Percentiles rank a stretch among this genome's conserved stretches.
Evolutionary conservation across 2,888 invertebrate species (phyloP).

Genomic region (Xestia xanthographa): DNA sequence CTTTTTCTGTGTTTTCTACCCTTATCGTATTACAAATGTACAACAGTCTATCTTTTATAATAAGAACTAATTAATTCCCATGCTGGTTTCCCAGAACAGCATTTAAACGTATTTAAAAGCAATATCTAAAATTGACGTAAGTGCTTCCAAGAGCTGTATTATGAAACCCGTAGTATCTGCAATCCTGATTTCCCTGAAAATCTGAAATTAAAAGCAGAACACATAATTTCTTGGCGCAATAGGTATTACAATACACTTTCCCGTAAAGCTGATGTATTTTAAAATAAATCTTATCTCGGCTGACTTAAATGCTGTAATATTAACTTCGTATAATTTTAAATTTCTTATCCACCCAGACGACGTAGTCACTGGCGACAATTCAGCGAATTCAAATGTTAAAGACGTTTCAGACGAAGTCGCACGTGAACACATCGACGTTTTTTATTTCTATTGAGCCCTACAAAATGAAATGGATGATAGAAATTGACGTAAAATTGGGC

Average conservation of each 20-base stretch:
- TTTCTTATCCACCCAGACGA: slow-evolving; percentile 77
- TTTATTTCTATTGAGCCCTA: slow-evolving; percentile 5
- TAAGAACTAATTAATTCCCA: not conserved
- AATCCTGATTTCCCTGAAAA: not conserved
- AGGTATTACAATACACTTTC: slow-evolving; percentile 6
- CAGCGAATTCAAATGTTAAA: slow-evolving; percentile 64
- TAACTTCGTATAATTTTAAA: slow-evolving; percentile 81
- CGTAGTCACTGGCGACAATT: slow-evolving; percentile 67
- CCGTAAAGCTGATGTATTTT: slow-evolving; percentile 58
- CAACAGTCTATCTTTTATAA: not conserved
- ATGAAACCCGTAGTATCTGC: not conserved
- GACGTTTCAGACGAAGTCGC: slow-evolving; percentile 57
- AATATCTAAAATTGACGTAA: not conserved
- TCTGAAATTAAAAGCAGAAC: not conserved
- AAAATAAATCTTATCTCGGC: slow-evolving; percentile 76
- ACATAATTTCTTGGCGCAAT: not conserved
- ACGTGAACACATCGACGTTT: not conserved
- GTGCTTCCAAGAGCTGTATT: not conserved
- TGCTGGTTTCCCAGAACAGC: not conserved
- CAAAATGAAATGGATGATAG: not conserved
- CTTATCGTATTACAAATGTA: slow-evolving; percentile 6
- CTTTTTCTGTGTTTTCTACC: not conserved
- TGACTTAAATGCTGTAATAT: slow-evolving; percentile 81
- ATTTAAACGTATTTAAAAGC: not conserved
- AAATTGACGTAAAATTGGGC: slow-evolving; percentile 12